These are phyloP conservation scores for Drosophila trapezifrons DNA, from an alignment of 1,140 invertebrate species.

Conservation along the genomic window DNA sequence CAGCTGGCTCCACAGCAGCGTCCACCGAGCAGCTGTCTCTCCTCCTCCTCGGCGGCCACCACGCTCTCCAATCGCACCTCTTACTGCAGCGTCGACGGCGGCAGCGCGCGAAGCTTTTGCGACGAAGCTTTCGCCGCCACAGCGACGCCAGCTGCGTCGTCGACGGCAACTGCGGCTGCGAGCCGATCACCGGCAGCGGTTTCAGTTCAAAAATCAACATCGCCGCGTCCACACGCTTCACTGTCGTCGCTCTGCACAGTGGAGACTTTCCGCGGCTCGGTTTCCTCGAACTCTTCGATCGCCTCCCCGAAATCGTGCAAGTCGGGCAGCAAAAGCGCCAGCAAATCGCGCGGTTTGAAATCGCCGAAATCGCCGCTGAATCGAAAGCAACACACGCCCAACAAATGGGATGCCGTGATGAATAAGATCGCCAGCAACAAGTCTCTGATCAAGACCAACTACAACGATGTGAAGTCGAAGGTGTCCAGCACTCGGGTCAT, in stretches of 20 bases:
- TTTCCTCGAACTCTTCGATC: conserved; percentile 58
- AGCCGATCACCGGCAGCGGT: conserved; percentile 47
- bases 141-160: conserved; percentile 32
- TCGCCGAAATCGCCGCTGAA: conserved; percentile 68
- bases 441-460: conserved; percentile 88
- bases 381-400: conserved; percentile 83
- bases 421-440: conserved; percentile 91
- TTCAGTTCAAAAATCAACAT: conserved; percentile 68
- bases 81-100: conserved; percentile 80
- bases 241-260: conserved; percentile 69
- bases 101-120: conserved; percentile 75
- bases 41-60: conserved; percentile 68
- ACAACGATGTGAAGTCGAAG: conserved; percentile 93
- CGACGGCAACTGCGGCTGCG: conserved; percentile 18
- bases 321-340: conserved; percentile 19
- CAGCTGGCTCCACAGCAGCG: conserved; percentile 65
- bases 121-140: conserved; percentile 73
- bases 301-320: conserved; percentile 65
- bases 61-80: conserved; percentile 83
- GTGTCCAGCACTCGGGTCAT: conserved; percentile 85
- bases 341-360: conserved; percentile 28
- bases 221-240: conserved; percentile 76
- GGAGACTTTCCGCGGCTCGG: conserved; percentile 48
- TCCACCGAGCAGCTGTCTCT: conserved; percentile 62
- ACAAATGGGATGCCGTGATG: conserved; percentile 91